phyloP scores from a whole-genome alignment of 2,113 vertebrate genomes.

The Gyps fulvus region DNA sequence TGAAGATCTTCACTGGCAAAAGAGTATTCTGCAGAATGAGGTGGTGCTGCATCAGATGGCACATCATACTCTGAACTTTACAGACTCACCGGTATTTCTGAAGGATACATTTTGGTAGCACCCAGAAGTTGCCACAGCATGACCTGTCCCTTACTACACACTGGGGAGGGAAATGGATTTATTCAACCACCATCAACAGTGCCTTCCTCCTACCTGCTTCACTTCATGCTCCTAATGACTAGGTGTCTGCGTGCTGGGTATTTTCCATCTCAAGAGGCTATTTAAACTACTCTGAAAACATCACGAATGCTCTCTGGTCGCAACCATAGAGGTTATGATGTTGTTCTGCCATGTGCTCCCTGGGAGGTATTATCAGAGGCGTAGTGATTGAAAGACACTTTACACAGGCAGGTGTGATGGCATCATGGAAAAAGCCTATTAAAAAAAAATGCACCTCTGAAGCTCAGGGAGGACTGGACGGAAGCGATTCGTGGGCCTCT shows the following conservation, averaged over 20 bases:
- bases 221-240: background rate
- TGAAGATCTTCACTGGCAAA: background rate
- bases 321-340: background rate
- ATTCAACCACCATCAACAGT: background rate
- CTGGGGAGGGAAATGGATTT: background rate
- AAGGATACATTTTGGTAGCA: background rate
- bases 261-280: background rate
- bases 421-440: slow-evolving; percentile 14
- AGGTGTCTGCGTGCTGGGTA: background rate
- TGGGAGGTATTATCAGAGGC: background rate
- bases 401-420: background rate
- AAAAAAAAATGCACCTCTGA: background rate
- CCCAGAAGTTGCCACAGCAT: background rate
- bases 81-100: background rate
- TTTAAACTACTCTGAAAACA: background rate
- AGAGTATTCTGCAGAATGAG: background rate
- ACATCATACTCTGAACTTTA: background rate
- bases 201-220: background rate
- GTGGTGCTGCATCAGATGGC: background rate
- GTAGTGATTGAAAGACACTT: background rate
- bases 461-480: background rate
- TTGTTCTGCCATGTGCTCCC: background rate
- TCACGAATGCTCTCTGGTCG: background rate
- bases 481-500: background rate
- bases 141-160: background rate